phyloP scores from a whole-genome alignment of 2,113 vertebrate species.

The Hippocampus barbouri region DNA sequence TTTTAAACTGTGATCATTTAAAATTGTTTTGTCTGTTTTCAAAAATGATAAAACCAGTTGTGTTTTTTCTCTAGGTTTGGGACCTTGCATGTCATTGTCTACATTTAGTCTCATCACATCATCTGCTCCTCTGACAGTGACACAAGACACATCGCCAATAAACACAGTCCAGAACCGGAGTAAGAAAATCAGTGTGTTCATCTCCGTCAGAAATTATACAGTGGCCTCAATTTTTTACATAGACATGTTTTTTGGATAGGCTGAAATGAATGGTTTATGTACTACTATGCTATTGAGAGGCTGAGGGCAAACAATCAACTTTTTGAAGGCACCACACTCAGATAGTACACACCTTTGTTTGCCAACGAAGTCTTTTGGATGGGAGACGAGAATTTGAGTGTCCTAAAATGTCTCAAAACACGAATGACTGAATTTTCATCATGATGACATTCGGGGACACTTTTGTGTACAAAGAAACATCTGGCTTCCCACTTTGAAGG shows the following conservation, averaged over 20 bases:
- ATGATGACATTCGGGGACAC: background rate
- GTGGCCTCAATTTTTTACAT: background rate
- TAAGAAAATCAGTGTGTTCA: background rate
- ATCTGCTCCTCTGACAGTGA: background rate
- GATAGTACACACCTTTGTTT: background rate
- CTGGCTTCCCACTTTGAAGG: conserved; percentile 10
- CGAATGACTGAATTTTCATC: background rate
- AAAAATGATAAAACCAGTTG: too few relatives aligned
- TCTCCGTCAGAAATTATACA: background rate
- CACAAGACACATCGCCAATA: background rate
- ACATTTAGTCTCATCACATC: background rate
- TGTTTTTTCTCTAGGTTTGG: too few relatives aligned
- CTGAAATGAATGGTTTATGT: background rate
- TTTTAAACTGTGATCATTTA: too few relatives aligned
- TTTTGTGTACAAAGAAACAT: conserved; percentile 15
- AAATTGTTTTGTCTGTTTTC: too few relatives aligned
- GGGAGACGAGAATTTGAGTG: background rate
- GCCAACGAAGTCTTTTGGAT: background rate
- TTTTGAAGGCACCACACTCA: background rate
- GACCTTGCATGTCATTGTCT: background rate
- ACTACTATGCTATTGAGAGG: background rate
- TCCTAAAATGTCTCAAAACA: background rate
- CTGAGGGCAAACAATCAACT: conserved; percentile 1
- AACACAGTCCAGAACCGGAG: background rate
- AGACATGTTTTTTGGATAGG: background rate